These are phyloP conservation scores for Heliornis fulica DNA, from an alignment of 2,113 vertebrate species.

Conservation along the genomic window DNA sequence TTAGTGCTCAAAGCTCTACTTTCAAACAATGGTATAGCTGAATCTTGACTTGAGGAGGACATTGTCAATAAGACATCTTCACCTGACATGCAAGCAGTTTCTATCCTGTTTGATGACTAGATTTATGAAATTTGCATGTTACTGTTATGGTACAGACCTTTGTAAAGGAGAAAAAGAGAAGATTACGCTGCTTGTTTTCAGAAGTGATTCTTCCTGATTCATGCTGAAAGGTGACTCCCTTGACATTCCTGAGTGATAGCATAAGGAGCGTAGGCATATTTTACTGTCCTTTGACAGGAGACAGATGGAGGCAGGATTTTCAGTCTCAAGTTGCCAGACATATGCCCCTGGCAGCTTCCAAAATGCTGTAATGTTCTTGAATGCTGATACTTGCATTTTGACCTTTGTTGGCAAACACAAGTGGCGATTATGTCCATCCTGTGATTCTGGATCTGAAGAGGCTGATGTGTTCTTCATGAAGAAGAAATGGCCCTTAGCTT, in stretches of 20 bases:
- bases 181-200: background rate
- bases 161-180: background rate
- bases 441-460: background rate
- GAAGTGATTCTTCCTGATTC: slow-evolving; percentile 1
- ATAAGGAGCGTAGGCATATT: background rate
- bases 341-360: background rate
- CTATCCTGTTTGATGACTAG: background rate
- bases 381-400: background rate
- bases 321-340: background rate
- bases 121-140: background rate
- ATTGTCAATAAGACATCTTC: background rate
- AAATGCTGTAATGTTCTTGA: background rate
- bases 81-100: background rate
- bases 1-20: rapidly evolving
- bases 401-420: background rate
- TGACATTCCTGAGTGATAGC: slow-evolving; percentile 1
- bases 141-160: background rate
- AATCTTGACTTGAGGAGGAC: background rate
- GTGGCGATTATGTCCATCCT: background rate
- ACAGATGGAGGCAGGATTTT: slow-evolving; percentile 23
- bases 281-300: slow-evolving; percentile 19
- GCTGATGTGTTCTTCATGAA: background rate
- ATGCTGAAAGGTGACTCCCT: background rate
- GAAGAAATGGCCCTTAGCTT: background rate
- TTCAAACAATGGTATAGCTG: background rate